These are phyloP conservation scores for Heliconius hewitsoni DNA, from an alignment of 1,140 invertebrate genomes.

Conservation along the genomic window DNA sequence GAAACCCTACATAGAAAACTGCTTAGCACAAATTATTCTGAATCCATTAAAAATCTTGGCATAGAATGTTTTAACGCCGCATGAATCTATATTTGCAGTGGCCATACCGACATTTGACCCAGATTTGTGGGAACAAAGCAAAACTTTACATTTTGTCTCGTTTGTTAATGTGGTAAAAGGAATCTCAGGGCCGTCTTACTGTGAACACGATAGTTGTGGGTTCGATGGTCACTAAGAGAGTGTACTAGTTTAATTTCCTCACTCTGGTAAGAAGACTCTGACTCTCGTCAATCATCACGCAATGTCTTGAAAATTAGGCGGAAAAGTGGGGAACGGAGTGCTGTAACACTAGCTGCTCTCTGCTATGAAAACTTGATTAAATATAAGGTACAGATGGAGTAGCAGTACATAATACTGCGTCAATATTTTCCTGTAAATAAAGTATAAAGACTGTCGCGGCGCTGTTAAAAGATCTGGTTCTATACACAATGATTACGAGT, in stretches of 20 bases:
- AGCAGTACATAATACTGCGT: too few species aligned
- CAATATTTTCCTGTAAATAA: too few species aligned
- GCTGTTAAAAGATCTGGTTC: too few species aligned
- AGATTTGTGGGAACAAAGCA: background rate
- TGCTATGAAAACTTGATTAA: too few species aligned
- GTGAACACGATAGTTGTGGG: background rate
- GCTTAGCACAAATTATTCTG: conserved; percentile 9
- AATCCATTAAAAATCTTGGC: conserved; percentile 8
- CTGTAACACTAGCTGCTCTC: background rate
- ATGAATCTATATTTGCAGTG: background rate
- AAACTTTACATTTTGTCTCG: background rate
- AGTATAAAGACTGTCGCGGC: too few species aligned
- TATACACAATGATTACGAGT: too few species aligned
- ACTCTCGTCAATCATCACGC: background rate
- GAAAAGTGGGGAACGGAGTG: too few species aligned
- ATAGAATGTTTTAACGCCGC: background rate
- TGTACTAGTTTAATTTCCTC: background rate
- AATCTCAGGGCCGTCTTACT: background rate
- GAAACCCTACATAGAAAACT: background rate
- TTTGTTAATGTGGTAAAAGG: background rate
- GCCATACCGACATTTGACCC: background rate
- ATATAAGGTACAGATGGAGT: too few species aligned
- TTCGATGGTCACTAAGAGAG: too few species aligned
- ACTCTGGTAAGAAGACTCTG: background rate
- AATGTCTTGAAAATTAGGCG: background rate